Evolutionary conservation across 2,113 vertebrate genomes (phyloP), one percentile per base, ranked within the genome.

Genomic region (Thunnus thynnus): DNA sequence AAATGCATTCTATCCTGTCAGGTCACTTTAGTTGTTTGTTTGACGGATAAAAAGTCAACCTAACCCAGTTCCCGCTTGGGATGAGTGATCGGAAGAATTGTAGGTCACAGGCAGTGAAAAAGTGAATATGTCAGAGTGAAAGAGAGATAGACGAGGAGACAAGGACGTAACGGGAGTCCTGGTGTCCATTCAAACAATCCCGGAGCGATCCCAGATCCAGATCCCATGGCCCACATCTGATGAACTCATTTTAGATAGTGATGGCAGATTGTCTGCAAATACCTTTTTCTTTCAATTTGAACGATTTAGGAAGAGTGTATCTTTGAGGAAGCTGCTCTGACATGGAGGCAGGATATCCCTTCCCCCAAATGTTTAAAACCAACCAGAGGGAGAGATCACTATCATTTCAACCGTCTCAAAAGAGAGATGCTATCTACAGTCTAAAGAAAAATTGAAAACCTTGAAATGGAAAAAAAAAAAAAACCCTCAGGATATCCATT

Each of bases 41-140:
- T 72, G 84, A 88, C 44, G 36, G 56, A 88, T 67, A 58, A 85
- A 76, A 85, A 82, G 82, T 88, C 85, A 88, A 70, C 8, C 48
- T 83, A 62, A 87, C 88, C 80, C 75, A 89, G 25, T 79, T 85
- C 48, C 62, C 46, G 62, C 69, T 72, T 10, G 22, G 50, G 64
- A 64, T 84, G 78, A 55, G 48, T 74, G 80, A 82, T 66, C 67
- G 70, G 75, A 60, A 61, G 74, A 64, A 63, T 50, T 11, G 12
- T 20, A 72, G 83, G 78, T 76, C 69, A 81, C 52, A 73, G 52
- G 20, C 11, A 3, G 17, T 74, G 72, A 68, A 72, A 73, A 86
- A 70, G 27, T 13, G 41, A 67, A 67, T 5, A 58, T 77, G 77
- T 70, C 68, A 47, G 69, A 63, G 60, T 58, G 70, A 52, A 76